Conservation (phyloP, 2,888 invertebrate species). For the Lasioglossum vierecki region DNA sequence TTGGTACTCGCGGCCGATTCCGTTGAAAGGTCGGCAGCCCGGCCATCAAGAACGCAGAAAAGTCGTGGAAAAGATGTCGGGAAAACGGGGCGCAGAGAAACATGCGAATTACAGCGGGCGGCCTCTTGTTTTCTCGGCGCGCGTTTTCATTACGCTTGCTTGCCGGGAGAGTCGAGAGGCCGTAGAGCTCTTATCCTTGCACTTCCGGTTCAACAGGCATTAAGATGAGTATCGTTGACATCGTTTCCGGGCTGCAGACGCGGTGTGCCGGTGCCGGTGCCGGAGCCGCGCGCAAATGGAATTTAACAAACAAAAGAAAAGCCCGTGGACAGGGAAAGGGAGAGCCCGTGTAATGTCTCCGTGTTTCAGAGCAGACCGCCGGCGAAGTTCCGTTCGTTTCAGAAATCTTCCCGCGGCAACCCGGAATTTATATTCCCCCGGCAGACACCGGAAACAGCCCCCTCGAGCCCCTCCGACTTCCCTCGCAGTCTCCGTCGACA, state of each 20-base stretch:
- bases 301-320: conserved; percentile 66
- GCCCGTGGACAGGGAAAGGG: conserved; percentile 11
- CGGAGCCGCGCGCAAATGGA: conserved; percentile 49
- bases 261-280: conserved; percentile 16
- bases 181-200: conserved; percentile 66
- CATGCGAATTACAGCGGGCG: conserved; percentile 57
- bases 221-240: conserved; percentile 81
- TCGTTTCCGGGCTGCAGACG: conserved; percentile 72
- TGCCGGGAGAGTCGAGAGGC: conserved; percentile 48
- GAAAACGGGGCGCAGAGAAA: conserved; percentile 25
- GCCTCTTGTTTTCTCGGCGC: conserved; percentile 57
- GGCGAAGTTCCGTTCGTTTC: conserved; percentile 22
- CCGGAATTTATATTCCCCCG: conserved; percentile 23
- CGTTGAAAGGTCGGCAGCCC: too few species aligned
- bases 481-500: background rate
- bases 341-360: background rate
- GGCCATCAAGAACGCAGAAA: background rate
- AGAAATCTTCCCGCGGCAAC: conserved; percentile 28
- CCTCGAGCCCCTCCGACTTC: background rate
- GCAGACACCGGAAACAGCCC: conserved; percentile 9
- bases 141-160: conserved; percentile 76
- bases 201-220: conserved; percentile 76
- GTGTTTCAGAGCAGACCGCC: background rate
- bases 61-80: background rate
- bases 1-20: background rate